Evolutionary conservation across 2,888 invertebrate species (phyloP), one percentile per base, ranked within the genome.

Genomic region (Scrobipalpa costella): DNA sequence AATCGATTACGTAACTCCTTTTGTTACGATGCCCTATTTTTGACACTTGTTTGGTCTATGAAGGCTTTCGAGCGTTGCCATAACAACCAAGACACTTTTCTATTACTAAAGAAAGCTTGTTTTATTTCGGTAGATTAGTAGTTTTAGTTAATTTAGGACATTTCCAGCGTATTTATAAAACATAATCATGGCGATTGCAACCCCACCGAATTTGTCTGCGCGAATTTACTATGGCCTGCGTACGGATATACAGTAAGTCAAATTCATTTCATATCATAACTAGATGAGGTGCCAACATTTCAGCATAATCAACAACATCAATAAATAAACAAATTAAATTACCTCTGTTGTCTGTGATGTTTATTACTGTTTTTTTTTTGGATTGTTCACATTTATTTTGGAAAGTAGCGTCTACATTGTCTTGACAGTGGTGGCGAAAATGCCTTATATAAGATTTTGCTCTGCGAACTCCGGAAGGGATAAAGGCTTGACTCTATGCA

Each of bases 221-320:
- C 88, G 93, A 63, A 85, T 93, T 70, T 92, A 94, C 73, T 93
- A 94, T 70, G 95, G 95, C 3, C 83, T 95, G 21, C 92, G 93
- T 63, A 94, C 94, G 15, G 92, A 93, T 67, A 92, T 92, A 71
- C 81, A 87, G 92, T 92, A 77, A 90, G 90, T 84, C 68, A n/a
- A n/a, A 33, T 19, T 38, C 15, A 15, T n/a, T n/a, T n/a, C n/a
- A 13, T n/a, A n/a, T 27, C 5, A 27, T 27, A 27, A 27, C 27
- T 5, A 27, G 27, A 15, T n/a, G n/a, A n/a, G n/a, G n/a, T n/a
- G n/a, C n/a, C n/a, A 5, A 44, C 13, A 40, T 40, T 1, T 40
- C 13, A 40, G 13, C 2, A 40, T 13, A 1, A 40, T 13, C 40
- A 40, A 11, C 40, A 36, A 36, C 36, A 36, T 7, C 11, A 36